phyloP scores from a whole-genome alignment of 2,113 vertebrate genomes.

The Pterocles burchelli region DNA sequence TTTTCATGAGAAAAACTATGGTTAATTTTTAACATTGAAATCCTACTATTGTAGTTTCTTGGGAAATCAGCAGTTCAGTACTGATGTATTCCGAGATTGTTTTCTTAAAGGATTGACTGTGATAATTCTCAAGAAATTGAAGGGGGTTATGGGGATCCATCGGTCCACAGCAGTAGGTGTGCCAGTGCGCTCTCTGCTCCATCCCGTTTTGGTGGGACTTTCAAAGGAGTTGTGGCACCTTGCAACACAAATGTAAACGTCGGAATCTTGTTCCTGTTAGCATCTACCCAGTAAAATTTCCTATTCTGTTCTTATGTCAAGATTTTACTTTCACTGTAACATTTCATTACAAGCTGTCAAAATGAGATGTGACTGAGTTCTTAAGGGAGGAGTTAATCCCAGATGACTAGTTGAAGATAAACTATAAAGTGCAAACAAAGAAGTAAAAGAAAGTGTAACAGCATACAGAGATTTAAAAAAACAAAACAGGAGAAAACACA shows the following conservation, averaged over 20 bases:
- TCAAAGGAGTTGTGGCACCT: not conserved
- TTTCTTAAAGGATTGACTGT: slow-evolving; percentile 6
- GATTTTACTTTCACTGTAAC: not conserved
- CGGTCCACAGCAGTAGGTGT: not conserved
- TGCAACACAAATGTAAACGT: not conserved
- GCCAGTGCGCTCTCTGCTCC: not conserved
- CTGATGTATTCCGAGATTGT: not conserved
- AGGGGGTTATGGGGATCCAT: not conserved
- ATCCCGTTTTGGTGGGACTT: not conserved
- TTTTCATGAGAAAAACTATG: not conserved
- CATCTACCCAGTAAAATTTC: not conserved
- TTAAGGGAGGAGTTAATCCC: not conserved
- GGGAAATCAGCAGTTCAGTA: not conserved
- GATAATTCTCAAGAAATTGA: not conserved
- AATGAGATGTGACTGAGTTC: not conserved
- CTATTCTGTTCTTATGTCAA: not conserved
- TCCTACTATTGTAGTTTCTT: not conserved
- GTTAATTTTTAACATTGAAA: not conserved
- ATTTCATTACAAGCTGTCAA: not conserved
- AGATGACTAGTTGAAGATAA: not conserved
- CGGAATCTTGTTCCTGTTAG: not conserved
- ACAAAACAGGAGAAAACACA: not conserved
- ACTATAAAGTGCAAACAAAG: not conserved
- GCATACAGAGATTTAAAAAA: not conserved
- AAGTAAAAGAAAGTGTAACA: not conserved